Evolutionary conservation across 2,113 vertebrate genomes (phyloP), one percentile per base, ranked within the genome.

Genomic region (Ctenodactylus gundi): DNA sequence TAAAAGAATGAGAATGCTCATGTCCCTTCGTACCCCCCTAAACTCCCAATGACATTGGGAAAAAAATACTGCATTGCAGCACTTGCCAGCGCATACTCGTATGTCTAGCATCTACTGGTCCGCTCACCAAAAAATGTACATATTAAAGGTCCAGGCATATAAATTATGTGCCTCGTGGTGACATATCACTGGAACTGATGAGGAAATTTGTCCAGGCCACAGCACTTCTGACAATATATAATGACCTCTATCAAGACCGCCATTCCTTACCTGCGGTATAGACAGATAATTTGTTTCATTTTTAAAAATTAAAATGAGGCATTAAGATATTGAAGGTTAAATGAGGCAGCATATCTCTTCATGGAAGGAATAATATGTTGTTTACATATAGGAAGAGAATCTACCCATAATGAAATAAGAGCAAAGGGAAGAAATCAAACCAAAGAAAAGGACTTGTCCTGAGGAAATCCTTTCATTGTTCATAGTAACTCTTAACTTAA

Each of bases 1-100:
- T 62, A 87, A 70, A 96, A 89, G 84, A 55, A 68, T 34, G 1
- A 34, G 65, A 68, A 86, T 77, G 70, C 91, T 94, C 96, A 91
- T 6, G 41, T 95, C 94, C 95, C 93, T 89, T 97, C 91, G 41
- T 44, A 93, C 83, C 90, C 97, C 95, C 95, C 0, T n/a, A 93
- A 98, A 98, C 97, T 97, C 97, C 95, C 96, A 98, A 96, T 98
- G 98, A 98, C 98, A 98, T 97, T 98, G 98, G 98, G 90, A 96
- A 60, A 98, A 97, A 98, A 98, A 98, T 98, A 98, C 98, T 98
- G 98, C 98, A 98, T 96, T 98, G 98, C 98, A 98, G 98, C 92
- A 98, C 97, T 98, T 98, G 96, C 95, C 97, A 98, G 96, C 94
- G 97, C 97, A 97, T 92, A 93, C 0, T 96, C 97, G 46, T 97